phyloP scores from a whole-genome alignment of 2,113 vertebrate species.

The Hucho hucho region DNA sequence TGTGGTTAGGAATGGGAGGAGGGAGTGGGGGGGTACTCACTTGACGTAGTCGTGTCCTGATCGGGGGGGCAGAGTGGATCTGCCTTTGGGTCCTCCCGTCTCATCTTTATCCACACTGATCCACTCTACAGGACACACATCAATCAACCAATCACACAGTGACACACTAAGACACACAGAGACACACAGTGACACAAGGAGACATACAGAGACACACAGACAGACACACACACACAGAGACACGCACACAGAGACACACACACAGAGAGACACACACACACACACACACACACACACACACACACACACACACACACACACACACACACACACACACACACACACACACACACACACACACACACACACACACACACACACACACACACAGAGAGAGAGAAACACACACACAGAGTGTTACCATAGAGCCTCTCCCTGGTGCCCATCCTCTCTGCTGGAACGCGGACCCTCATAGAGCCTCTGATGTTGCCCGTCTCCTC shows the following conservation, averaged over 20 bases:
- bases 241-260: not conserved
- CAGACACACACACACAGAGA: too few species aligned
- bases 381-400: too few species aligned
- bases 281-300: not conserved
- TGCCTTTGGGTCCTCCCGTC: conserved; percentile 81
- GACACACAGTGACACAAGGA: not conserved
- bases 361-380: too few species aligned
- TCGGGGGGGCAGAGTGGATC: conserved; percentile 69
- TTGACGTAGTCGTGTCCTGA: conserved; percentile 80
- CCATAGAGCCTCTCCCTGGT: conserved; percentile 4
- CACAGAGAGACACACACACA: not conserved
- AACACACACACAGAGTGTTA: conserved; percentile 34
- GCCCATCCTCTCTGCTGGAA: not conserved
- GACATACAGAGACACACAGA: too few species aligned
- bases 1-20: not conserved
- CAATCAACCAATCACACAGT: not conserved
- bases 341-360: too few species aligned
- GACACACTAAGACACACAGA: not conserved
- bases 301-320: not conserved
- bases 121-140: conserved; percentile 79
- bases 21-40: conserved; percentile 59
- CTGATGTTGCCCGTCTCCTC: conserved; percentile 3
- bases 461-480: not conserved
- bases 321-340: not conserved
- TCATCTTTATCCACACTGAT: conserved; percentile 96